Evolutionary conservation across 2,888 invertebrate genomes (phyloP).

Genomic region (Catocala nupta): DNA sequence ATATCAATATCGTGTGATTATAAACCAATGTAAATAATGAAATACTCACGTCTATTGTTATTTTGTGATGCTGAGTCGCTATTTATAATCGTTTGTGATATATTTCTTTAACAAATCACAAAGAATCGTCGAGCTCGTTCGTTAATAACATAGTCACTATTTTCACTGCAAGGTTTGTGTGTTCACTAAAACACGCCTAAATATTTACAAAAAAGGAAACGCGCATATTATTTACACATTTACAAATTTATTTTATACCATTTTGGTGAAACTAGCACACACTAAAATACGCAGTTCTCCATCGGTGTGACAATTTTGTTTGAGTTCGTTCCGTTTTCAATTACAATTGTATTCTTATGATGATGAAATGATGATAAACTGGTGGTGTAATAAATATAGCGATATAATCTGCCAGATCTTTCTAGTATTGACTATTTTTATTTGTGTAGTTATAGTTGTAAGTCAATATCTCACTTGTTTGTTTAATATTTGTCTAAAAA

Average conservation of each 20-base stretch:
- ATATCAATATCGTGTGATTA: slow-evolving; percentile 37
- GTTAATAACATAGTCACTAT: slow-evolving; percentile 36
- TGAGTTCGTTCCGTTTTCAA: slow-evolving; percentile 46
- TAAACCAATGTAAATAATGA: slow-evolving; percentile 16
- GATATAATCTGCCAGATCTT: too few relatives aligned
- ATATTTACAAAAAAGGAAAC: slow-evolving; percentile 43
- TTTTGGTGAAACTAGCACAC: slow-evolving; percentile 58
- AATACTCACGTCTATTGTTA: slow-evolving; percentile 72
- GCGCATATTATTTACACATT: slow-evolving; percentile 57
- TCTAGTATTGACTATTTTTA: too few relatives aligned
- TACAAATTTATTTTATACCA: slow-evolving; percentile 54
- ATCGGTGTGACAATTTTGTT: slow-evolving; percentile 68
- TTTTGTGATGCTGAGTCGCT: slow-evolving; percentile 24
- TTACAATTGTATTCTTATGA: not conserved
- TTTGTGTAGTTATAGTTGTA: too few relatives aligned
- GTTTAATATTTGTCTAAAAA: too few relatives aligned
- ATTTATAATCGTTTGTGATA: slow-evolving; percentile 48
- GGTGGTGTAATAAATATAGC: too few relatives aligned
- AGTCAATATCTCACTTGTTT: too few relatives aligned
- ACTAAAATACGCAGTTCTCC: slow-evolving; percentile 76
- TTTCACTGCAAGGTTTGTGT: slow-evolving; percentile 22
- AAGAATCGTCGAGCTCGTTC: slow-evolving; percentile 41
- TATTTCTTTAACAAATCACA: slow-evolving; percentile 41
- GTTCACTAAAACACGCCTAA: slow-evolving; percentile 37
- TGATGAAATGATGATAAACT: not conserved